A percentile compares a stretch with the other conserved stretches of the same genome.
These are phyloP conservation scores for Gymnopithys bicolor DNA, from an alignment of 2,797 vertebrate species.

Conservation along the genomic window DNA sequence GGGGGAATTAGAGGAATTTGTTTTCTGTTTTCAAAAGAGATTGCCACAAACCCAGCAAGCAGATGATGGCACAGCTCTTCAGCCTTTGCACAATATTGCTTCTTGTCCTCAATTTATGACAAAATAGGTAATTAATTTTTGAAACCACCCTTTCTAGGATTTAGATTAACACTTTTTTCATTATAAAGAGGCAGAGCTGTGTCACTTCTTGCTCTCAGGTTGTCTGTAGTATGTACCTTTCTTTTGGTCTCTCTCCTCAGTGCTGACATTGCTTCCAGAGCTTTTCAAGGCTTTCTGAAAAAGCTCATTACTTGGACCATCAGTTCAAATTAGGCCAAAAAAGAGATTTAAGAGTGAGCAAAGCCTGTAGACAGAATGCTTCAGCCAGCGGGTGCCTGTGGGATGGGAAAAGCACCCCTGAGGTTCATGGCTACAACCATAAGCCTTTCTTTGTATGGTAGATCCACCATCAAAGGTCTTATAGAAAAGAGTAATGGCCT, in stretches of 20 bases:
- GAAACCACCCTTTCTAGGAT: neutral
- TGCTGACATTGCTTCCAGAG: neutral
- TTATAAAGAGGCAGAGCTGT: neutral
- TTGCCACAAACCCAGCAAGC: neutral
- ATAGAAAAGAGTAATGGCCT: neutral
- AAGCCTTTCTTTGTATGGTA: neutral
- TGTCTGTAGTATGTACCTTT: neutral
- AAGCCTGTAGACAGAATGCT: neutral
- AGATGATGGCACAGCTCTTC: neutral
- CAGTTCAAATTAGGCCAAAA: conserved; percentile 15
- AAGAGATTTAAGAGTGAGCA: neutral
- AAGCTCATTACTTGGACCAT: conserved; percentile 10
- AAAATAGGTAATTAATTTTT: neutral
- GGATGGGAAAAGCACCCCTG: neutral
- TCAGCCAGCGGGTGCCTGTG: neutral
- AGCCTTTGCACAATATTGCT: neutral
- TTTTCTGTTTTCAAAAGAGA: neutral
- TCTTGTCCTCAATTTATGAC: neutral
- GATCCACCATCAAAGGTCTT: neutral
- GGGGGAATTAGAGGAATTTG: neutral
- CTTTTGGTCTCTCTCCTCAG: neutral
- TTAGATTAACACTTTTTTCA: conserved; percentile 12
- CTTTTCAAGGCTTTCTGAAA: neutral
- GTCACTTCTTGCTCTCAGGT: neutral
- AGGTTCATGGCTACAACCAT: neutral